Conservation (phyloP, 2,888 invertebrate genomes). For the Lepidocyrtinus sp. region DNA sequence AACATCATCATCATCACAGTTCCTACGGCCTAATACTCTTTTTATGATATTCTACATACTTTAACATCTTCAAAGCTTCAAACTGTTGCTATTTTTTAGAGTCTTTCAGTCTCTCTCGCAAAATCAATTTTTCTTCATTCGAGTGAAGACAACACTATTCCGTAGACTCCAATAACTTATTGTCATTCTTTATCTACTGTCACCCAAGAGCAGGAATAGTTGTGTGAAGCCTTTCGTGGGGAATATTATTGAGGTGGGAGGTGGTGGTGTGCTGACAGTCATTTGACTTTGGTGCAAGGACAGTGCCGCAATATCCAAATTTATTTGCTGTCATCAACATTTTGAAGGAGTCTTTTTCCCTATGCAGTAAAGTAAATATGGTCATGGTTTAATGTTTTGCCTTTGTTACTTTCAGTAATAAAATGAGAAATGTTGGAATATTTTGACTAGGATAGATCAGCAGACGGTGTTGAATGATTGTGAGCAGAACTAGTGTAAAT, state of each 20-base stretch:
- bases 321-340: neutral
- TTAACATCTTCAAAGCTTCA: neutral
- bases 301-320: neutral
- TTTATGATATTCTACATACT: neutral
- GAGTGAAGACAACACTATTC: slow-evolving; percentile 14
- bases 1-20: no score
- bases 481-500: no score
- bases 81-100: slow-evolving; percentile 31
- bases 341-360: neutral
- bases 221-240: neutral
- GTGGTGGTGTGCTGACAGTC: neutral
- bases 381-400: no score
- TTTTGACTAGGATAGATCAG: no score
- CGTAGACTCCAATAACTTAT: slow-evolving; percentile 23
- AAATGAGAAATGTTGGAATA: no score
- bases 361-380: no score
- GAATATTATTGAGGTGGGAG: neutral
- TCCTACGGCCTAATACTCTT: neutral
- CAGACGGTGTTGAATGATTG: no score
- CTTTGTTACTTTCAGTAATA: no score
- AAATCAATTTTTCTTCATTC: slow-evolving; percentile 25
- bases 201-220: neutral
- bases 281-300: slow-evolving; percentile 25
- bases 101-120: slow-evolving; percentile 4
- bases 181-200: slow-evolving; percentile 32